phyloP scores from a whole-genome alignment of 2,888 invertebrate species.

The Chydorus sphaericus region DNA sequence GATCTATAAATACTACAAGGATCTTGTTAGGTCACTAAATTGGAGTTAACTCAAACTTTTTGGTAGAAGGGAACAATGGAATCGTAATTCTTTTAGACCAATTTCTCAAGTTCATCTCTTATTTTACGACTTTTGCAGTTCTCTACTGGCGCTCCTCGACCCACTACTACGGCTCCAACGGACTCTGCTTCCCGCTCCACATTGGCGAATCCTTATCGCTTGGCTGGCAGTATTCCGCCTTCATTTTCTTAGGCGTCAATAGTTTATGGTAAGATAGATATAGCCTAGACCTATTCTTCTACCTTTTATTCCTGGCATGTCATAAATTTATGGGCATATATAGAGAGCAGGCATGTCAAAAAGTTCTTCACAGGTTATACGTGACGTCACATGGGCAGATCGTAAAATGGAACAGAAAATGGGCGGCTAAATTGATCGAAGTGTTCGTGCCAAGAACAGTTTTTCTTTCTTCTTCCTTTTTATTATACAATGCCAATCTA shows the following conservation, averaged over 20 bases:
- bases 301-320: neutral
- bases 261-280: slow-evolving; percentile 38
- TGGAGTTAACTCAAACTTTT: neutral
- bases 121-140: slow-evolving; percentile 25
- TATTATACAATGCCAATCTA: too few species aligned
- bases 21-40: neutral
- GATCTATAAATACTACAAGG: too few species aligned
- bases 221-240: slow-evolving; percentile 56
- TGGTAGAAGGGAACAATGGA: neutral
- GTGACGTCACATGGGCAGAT: neutral
- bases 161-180: slow-evolving; percentile 49
- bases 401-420: neutral
- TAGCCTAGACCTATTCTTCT: too few species aligned
- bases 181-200: slow-evolving; percentile 53
- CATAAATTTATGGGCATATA: neutral
- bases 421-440: too few species aligned
- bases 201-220: slow-evolving; percentile 47
- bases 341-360: neutral
- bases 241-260: slow-evolving; percentile 51
- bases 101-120: neutral
- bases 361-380: neutral
- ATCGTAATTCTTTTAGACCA: neutral
- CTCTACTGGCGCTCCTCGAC: slow-evolving; percentile 43
- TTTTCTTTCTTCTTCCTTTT: too few species aligned
- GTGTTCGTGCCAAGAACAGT: too few species aligned